phyloP scores from a whole-genome alignment of 2,888 invertebrate species.

The Parnassius mnemosyne region DNA sequence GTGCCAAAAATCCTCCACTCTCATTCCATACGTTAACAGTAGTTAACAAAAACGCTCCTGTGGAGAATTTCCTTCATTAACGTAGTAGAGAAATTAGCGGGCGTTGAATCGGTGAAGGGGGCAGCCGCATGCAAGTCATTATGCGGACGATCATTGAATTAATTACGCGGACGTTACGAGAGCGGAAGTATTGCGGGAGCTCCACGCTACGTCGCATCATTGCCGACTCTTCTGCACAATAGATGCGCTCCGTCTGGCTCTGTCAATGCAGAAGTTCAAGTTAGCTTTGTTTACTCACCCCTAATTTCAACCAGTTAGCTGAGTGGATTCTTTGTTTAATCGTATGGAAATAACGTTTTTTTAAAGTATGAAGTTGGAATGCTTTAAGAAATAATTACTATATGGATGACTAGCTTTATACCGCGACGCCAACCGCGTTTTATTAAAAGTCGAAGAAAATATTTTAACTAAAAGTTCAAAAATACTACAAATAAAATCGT shows the following conservation, averaged over 20 bases:
- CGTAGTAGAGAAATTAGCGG: constrained; percentile 64
- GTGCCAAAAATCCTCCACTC: constrained; percentile 62
- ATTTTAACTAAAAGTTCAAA: no score
- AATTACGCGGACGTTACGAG: constrained; percentile 62
- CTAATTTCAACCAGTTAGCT: constrained; percentile 11
- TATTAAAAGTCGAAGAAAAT: no score
- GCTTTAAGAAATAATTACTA: constrained; percentile 1
- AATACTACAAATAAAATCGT: no score
- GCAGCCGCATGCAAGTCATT: constrained; percentile 74
- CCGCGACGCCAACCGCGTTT: no score
- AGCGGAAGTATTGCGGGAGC: constrained; percentile 53
- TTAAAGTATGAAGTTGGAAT: constrained; percentile 3
- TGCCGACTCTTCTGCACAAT: constrained; percentile 36
- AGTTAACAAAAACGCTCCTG: constrained; percentile 61
- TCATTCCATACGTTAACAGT: constrained; percentile 39
- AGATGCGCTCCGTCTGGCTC: constrained; percentile 21
- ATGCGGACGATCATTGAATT: constrained; percentile 78
- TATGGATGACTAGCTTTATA: background rate
- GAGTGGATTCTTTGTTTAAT: constrained; percentile 4
- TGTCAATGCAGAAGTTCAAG: constrained; percentile 19
- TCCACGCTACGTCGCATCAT: constrained; percentile 33
- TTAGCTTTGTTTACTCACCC: constrained; percentile 19
- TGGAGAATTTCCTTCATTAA: constrained; percentile 67
- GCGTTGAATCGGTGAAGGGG: constrained; percentile 58
- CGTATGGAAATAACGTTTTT: constrained; percentile 4